Base-by-base conservation (phyloP, 2,888 invertebrate genomes). In the Diplolepis rosae region DNA sequence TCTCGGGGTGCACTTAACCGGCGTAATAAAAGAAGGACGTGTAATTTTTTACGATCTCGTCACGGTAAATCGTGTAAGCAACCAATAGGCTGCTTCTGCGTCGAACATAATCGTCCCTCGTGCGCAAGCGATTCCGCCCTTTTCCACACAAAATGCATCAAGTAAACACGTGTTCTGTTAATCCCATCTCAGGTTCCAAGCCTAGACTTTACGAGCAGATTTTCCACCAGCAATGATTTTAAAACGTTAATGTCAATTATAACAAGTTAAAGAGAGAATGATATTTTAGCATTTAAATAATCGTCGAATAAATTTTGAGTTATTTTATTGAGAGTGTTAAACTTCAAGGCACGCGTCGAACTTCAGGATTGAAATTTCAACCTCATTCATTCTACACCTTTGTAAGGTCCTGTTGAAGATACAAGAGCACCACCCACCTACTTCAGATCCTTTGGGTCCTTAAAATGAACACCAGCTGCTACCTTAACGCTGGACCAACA, bases 401-500 rank as follows among this genome's bases (percentile, higher is more conserved):
- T 56, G 13, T 22, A 13, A 18, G 32, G 32, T 22, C 32, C 32
- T 35, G 30, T 56, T 56, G 32, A 56, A 24, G 13, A 56, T 24
- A 56, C 35, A 35, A 56, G 54, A 11, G 56, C 32, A 56, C 56
- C 56, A 56, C 35, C 56, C 56, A 56, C 35, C 13, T 56, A 56
- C 35, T 35, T 35, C 22, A 24, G 56, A 35, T 56, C 56, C 56
- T 61, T 11, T 61, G 13, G 56, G 74, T 71, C 71, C 65, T 71
- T 24, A 67, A 71, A 61, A 68, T 68, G 68, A 39, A 65, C 67
- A 71, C 73, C 80, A 79, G 79, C 79, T 79, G 79, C 68, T 68
- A 30, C 67, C 50, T 35, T 66, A 68, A 68, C 73, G 69, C 35
- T 61, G 61, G 39, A 61, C 61, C 61, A 61, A 39, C 61, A 61